phyloP scores from a whole-genome alignment of 2,797 vertebrate species.

The Hybognathus amarus region DNA sequence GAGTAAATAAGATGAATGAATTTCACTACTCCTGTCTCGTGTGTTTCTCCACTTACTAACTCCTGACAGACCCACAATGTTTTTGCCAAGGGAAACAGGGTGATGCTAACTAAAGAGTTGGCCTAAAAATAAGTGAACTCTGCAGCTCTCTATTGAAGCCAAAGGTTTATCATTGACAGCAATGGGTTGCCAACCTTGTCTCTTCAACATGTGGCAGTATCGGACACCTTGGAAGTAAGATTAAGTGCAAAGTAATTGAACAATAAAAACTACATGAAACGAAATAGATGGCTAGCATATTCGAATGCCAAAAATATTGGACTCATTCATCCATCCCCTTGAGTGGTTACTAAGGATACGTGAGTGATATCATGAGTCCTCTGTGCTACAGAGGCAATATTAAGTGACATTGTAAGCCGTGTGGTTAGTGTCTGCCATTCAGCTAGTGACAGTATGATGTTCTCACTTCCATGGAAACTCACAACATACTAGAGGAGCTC shows the following conservation, averaged over 20 bases:
- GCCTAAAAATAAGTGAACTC: too few relatives aligned
- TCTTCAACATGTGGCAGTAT: neutral
- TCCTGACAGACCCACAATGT: too few relatives aligned
- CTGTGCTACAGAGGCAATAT: neutral
- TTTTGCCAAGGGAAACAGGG: neutral
- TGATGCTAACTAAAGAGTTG: neutral
- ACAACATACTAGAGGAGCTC: neutral
- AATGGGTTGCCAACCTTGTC: neutral
- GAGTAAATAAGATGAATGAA: too few relatives aligned
- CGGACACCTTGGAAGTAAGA: neutral
- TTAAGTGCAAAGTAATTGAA: neutral
- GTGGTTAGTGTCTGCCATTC: slow-evolving; percentile 30
- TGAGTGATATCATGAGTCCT: slow-evolving; percentile 28
- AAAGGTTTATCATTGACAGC: neutral
- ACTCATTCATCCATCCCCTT: slow-evolving; percentile 4
- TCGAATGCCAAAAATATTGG: neutral
- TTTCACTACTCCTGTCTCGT: too few relatives aligned
- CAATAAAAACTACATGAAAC: neutral
- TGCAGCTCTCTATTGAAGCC: neutral
- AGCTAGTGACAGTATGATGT: slow-evolving; percentile 29
- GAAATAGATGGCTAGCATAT: neutral
- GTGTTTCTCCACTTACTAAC: too few relatives aligned
- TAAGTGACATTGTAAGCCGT: neutral
- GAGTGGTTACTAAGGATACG: slow-evolving; percentile 9
- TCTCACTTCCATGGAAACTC: slow-evolving; percentile 33